These are phyloP conservation scores for Yoshiicerus persimilis DNA, from an alignment of 1,140 invertebrate genomes.

Conservation along the genomic window DNA sequence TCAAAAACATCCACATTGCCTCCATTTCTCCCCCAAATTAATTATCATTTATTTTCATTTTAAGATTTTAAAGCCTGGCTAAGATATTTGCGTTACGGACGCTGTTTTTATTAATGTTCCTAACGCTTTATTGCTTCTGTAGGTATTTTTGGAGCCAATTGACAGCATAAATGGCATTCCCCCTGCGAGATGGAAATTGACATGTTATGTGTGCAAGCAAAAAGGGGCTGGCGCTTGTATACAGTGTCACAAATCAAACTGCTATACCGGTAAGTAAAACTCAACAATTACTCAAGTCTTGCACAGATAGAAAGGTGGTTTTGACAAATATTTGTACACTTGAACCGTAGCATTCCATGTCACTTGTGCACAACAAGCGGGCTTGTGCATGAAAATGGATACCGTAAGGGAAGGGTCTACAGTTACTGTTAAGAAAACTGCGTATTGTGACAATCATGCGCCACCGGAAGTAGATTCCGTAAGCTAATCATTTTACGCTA, in stretches of 20 bases:
- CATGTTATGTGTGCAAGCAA: slow-evolving; percentile 96
- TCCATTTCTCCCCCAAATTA: too few relatives aligned
- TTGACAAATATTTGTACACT: not conserved
- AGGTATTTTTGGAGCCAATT: slow-evolving; percentile 92
- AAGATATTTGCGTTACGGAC: not conserved
- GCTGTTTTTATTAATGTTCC: too few relatives aligned
- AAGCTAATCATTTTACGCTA: not conserved
- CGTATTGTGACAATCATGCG: slow-evolving; percentile 92
- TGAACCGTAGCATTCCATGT: slow-evolving; percentile 82
- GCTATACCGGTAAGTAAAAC: slow-evolving; percentile 68
- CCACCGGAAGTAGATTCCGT: slow-evolving; percentile 69
- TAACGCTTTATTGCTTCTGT: too few relatives aligned
- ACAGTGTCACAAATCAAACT: slow-evolving; percentile 94
- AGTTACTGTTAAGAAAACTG: slow-evolving; percentile 86
- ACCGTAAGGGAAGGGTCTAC: slow-evolving; percentile 75
- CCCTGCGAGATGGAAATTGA: slow-evolving; percentile 88
- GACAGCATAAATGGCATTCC: slow-evolving; percentile 95
- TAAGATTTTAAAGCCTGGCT: too few relatives aligned
- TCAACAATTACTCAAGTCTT: not conserved
- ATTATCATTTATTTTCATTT: too few relatives aligned
- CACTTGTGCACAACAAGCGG: slow-evolving; percentile 96
- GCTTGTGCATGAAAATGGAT: slow-evolving; percentile 94
- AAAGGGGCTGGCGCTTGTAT: slow-evolving; percentile 93
- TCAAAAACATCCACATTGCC: not conserved
- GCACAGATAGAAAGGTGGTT: not conserved